Conservation (phyloP, 2,113 vertebrate genomes). For the Pica pica region DNA sequence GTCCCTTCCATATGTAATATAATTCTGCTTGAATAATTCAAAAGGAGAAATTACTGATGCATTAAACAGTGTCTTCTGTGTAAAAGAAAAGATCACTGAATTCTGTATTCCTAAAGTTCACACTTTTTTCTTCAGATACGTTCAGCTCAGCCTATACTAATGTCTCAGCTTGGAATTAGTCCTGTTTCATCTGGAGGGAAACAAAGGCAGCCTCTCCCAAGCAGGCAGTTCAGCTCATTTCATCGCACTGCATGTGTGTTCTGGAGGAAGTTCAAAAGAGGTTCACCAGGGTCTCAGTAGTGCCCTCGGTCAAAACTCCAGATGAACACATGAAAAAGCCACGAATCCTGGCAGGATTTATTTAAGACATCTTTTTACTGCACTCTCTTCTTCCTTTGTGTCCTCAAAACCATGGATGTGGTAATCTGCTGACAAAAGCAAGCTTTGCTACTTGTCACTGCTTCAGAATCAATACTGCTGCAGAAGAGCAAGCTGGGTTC, state of each 20-base stretch:
- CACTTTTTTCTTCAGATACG: not conserved
- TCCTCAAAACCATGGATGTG: not conserved
- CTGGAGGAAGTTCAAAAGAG: not conserved
- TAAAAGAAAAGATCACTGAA: not conserved
- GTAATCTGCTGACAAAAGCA: not conserved
- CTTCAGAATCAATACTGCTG: not conserved
- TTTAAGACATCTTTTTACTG: not conserved
- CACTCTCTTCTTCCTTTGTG: not conserved
- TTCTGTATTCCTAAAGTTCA: not conserved
- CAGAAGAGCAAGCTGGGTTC: not conserved
- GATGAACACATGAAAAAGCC: not conserved
- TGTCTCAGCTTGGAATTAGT: not conserved
- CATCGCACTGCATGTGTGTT: not conserved
- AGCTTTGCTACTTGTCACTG: not conserved
- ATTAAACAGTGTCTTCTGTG: not conserved
- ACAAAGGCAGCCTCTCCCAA: not conserved
- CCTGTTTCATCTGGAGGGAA: not conserved
- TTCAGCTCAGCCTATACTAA: not conserved
- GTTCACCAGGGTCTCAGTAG: not conserved
- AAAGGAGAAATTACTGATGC: not conserved
- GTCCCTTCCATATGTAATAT: not conserved
- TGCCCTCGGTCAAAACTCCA: not conserved
- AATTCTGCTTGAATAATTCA: not conserved
- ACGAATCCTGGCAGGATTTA: not conserved
- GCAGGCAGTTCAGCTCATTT: not conserved